Base-by-base conservation (phyloP, 1,140 invertebrate genomes). In the Calephelis virginiensis region DNA sequence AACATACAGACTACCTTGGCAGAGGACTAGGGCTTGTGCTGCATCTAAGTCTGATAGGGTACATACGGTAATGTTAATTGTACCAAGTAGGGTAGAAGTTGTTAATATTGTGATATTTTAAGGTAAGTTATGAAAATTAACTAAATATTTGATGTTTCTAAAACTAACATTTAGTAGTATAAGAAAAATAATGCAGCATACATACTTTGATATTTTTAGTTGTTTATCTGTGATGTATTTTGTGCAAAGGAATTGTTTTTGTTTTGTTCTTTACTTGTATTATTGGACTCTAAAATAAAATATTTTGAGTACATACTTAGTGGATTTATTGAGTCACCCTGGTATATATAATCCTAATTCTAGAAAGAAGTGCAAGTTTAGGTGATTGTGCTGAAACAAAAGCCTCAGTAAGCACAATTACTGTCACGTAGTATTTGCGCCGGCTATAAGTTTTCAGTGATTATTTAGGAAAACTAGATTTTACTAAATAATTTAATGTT, bases 41-140 rank as follows among this genome's bases (percentile, higher is more conserved):
- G 53, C 50, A 64, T 45, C 50, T 48, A 77, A 73, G 76, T 77
- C 73, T 75, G 76, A 77, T 64, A 28, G 64, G 71, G 63, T 64
- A 72, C 62, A 67, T 68, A 67, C 67, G 67, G 45, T 70, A 72
- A 70, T 73, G 71, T 76, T 76, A 67, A 71, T 71, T 69, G 72
- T 68, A 63, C 67, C 28, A 62, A 61, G 74, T 74, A 70, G 59
- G 46, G 74, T 86, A 85, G 78, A 72, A 90, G 85, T 75, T 85
- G 82, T 85, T 86, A 76, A 84, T 86, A 88, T 80, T 90, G 85
- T 90, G 85, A 90, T 88, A 88, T 86, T 80, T 86, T 85, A 90
- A 85, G 78, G 82, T 85, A 83, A 75, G 78, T 79, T 84, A 77
- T 68, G 64, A 71, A 64, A 64, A 71, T 72, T 74, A 69, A 56